Conservation (phyloP, 2,888 invertebrate genomes). For the Oegoconia quadripuncta region DNA sequence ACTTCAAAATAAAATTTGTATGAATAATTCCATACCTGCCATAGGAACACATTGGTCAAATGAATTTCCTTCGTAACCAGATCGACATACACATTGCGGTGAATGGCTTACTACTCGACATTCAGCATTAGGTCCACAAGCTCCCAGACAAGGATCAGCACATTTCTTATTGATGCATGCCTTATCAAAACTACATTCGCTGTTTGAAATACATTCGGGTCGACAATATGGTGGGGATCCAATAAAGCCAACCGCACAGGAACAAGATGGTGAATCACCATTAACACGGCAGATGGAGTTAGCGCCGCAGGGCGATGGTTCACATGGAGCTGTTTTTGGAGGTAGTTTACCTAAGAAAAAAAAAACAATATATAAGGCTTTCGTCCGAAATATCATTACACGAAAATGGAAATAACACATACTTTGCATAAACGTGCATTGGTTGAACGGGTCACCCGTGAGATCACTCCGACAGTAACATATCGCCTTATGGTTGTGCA, state of each 20-base stretch:
- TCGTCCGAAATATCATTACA: not conserved
- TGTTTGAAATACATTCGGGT: conserved; percentile 90
- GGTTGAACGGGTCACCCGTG: conserved; percentile 90
- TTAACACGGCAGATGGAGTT: conserved; percentile 83
- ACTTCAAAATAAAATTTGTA: no score
- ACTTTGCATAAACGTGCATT: conserved; percentile 64
- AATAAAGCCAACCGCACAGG: conserved; percentile 84
- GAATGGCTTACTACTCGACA: conserved; percentile 92
- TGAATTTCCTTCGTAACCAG: conserved; percentile 86
- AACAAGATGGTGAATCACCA: conserved; percentile 82
- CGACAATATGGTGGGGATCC: conserved; percentile 88
- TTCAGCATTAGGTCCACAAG: conserved; percentile 86
- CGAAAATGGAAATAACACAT: conserved; percentile 2
- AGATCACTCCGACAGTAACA: conserved; percentile 87
- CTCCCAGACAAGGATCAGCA: conserved; percentile 88
- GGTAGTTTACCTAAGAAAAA: conserved; percentile 38
- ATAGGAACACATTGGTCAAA: conserved; percentile 82
- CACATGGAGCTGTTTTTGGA: conserved; percentile 74
- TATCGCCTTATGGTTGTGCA: conserved; percentile 91
- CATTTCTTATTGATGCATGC: conserved; percentile 90
- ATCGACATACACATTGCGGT: conserved; percentile 89
- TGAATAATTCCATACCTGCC: conserved; percentile 42
- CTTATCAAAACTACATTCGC: conserved; percentile 86
- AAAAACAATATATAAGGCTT: not conserved
- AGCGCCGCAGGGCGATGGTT: conserved; percentile 88